phyloP scores from a whole-genome alignment of 2,797 vertebrate genomes.

The Melanotaenia boesemani region DNA sequence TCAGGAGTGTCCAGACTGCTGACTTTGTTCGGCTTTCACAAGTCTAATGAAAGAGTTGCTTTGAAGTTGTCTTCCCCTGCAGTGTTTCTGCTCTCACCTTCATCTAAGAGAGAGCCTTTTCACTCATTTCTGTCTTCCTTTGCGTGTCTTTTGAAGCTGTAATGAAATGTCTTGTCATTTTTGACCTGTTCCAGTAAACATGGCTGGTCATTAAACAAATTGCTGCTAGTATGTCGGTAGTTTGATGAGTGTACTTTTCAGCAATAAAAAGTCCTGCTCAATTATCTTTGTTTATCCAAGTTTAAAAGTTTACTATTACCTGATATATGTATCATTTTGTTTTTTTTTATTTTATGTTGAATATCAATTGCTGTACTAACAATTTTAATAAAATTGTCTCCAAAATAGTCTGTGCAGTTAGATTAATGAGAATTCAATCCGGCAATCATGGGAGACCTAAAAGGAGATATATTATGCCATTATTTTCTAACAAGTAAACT shows the following conservation, averaged over 20 bases:
- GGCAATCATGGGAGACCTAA: too few species aligned
- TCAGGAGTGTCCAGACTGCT: not conserved
- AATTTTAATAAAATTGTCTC: too few species aligned
- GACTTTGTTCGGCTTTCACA: slow-evolving; percentile 15
- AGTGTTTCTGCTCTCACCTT: slow-evolving; percentile 1
- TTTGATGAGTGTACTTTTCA: not conserved
- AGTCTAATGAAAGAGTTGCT: not conserved
- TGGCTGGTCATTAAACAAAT: not conserved
- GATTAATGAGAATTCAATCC: too few species aligned
- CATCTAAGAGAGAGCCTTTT: not conserved
- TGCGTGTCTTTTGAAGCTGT: not conserved
- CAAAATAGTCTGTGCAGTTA: too few species aligned
- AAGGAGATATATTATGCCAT: too few species aligned
- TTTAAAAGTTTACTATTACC: too few species aligned
- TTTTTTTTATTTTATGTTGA: too few species aligned
- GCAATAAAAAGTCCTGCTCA: not conserved
- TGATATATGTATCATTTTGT: too few species aligned
- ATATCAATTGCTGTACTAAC: too few species aligned
- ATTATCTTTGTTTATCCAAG: too few species aligned
- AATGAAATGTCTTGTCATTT: not conserved
- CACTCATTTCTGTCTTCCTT: not conserved
- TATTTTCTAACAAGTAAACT: too few species aligned
- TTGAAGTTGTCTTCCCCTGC: slow-evolving; percentile 4
- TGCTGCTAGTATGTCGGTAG: not conserved
- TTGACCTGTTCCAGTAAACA: not conserved